Conservation (phyloP, 2,888 invertebrate genomes). For the Hypena proboscidalis region DNA sequence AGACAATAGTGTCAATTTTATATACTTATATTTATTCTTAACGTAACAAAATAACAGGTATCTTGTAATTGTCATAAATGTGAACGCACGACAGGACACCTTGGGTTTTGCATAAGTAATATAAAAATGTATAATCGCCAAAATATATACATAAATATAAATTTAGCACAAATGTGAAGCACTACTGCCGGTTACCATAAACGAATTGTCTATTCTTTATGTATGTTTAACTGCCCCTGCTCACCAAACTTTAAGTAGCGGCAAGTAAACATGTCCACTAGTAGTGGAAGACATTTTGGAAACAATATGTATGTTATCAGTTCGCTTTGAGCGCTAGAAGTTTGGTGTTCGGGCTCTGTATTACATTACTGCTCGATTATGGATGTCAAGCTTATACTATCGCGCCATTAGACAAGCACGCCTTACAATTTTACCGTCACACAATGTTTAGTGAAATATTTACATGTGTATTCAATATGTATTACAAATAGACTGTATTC, state of each 20-base stretch:
- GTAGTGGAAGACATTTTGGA: too few relatives aligned
- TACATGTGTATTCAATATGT: constrained; percentile 15
- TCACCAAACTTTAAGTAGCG: too few relatives aligned
- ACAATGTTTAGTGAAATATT: constrained; percentile 11
- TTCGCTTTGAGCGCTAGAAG: too few relatives aligned
- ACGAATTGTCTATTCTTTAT: not conserved
- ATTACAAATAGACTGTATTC: constrained; percentile 1
- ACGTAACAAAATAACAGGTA: constrained; percentile 32
- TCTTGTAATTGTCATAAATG: too few relatives aligned
- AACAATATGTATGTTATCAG: too few relatives aligned
- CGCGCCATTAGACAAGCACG: constrained; percentile 16
- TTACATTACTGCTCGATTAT: too few relatives aligned
- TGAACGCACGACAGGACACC: constrained; percentile 24
- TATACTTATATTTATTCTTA: constrained; percentile 40
- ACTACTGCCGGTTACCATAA: constrained; percentile 29
- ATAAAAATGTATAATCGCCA: constrained; percentile 31
- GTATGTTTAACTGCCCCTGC: too few relatives aligned
- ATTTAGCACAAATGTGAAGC: constrained; percentile 39
- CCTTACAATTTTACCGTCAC: constrained; percentile 15
- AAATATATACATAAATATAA: constrained; percentile 25
- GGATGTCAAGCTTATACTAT: constrained; percentile 1
- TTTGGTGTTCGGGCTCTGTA: too few relatives aligned
- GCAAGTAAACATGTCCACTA: too few relatives aligned
- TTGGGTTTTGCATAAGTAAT: constrained; percentile 22
- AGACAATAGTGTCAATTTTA: constrained; percentile 46